Base-by-base conservation (phyloP, 2,797 vertebrate genomes). In the Crocidura indochinensis region DNA sequence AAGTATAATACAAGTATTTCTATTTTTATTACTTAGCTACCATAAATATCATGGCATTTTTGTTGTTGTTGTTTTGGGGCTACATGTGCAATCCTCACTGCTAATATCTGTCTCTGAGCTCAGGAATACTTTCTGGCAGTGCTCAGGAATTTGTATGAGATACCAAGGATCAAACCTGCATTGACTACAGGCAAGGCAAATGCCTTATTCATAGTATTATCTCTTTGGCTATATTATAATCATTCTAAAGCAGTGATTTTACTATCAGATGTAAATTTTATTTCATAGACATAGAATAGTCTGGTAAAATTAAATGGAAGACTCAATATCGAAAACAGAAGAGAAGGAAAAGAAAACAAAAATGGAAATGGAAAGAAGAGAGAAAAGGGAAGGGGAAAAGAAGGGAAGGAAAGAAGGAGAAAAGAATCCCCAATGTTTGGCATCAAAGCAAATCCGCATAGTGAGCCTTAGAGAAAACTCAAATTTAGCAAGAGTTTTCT, bases 241-340 rank as follows among this genome's bases (percentile, higher is more conserved):
- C 6, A 80, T 84, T 88, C 82, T 80, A 88, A 88, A 29, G 10
- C 22, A 65, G 20, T 51, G 71, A 38, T 29, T 88, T 72, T 84
- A 79, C 38, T 56, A 29, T 64, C 86, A 60, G 15, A 56, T 49
- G 14, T 68, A 69, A 76, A 22, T 10, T 38, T 29, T 17, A 20
- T 88, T 38, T 94, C 62, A 75, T 81, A n/a, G 19, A 49, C 85
- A 51, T 15, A 72, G 56, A 9, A 17, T n/a, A 6, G 29, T 49
- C 20, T 24, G 46, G 12, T 10, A 49, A 4, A 72, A 38, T 86
- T 11, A 20, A 76, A 62, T 22, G 27, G 49, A 79, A 72, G 29
- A 79, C 1, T 38, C 38, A 24, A 68, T 8, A 65, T 17, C 74
- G 51, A 64, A 38, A 83, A 38, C 46, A 11, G 89, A 90, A 38